Conservation (phyloP, 2,113 vertebrate genomes). For the Cyphomyrus plagiostoma region DNA sequence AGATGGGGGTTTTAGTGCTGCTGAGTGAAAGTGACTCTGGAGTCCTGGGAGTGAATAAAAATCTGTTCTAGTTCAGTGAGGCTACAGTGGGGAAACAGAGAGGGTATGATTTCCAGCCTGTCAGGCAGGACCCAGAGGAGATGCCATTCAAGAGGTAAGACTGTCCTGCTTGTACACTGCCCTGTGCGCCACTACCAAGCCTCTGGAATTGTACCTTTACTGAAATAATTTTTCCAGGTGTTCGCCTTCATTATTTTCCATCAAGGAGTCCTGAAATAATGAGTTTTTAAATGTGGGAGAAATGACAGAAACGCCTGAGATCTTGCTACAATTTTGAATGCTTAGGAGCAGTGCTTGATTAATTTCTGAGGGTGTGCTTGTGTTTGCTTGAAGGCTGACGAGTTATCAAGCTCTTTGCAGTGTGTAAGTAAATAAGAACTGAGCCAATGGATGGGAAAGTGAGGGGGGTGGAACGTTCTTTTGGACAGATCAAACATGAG, state of each 20-base stretch:
- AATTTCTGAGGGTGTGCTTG: background rate
- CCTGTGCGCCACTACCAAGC: background rate
- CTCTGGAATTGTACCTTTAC: background rate
- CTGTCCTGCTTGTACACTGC: background rate
- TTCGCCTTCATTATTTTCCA: background rate
- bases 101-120: background rate
- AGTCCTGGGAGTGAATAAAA: background rate
- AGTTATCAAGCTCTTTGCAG: background rate
- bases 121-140: background rate
- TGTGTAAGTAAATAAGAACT: background rate
- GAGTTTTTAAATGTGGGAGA: background rate
- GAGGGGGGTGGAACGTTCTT: background rate
- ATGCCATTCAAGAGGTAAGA: background rate
- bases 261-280: background rate
- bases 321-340: background rate
- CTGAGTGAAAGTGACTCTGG: background rate
- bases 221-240: background rate
- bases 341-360: background rate
- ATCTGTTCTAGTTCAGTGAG: background rate
- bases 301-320: background rate
- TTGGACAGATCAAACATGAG: background rate
- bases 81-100: background rate
- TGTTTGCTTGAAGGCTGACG: background rate
- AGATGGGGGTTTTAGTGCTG: background rate
- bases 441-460: background rate